Conservation (phyloP, 2,797 vertebrate genomes). For the Hypotaenidia philippensis region DNA sequence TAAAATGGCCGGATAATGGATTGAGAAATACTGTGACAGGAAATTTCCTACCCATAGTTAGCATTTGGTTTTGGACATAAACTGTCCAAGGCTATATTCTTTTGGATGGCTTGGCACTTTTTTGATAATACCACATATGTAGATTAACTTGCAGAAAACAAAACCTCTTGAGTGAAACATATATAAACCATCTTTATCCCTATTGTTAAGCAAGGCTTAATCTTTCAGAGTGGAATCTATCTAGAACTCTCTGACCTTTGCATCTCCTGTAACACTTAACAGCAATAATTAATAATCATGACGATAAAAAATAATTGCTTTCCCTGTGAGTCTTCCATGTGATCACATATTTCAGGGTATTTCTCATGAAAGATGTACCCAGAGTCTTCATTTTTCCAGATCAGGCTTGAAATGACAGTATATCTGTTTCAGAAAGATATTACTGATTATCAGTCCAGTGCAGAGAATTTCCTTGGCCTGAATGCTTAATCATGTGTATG, state of each 20-base stretch:
- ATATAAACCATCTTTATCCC: neutral
- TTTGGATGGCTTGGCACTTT: neutral
- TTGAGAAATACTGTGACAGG: slow-evolving; percentile 7
- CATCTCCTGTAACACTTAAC: neutral
- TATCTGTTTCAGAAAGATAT: neutral
- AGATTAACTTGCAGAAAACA: neutral
- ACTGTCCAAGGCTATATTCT: neutral
- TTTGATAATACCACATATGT: neutral
- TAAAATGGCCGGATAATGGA: slow-evolving; percentile 4
- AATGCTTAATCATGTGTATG: neutral
- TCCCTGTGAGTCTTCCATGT: neutral
- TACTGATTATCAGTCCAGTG: neutral
- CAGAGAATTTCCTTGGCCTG: neutral
- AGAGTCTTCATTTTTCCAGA: neutral
- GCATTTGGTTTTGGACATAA: neutral
- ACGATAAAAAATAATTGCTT: neutral
- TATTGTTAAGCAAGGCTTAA: neutral
- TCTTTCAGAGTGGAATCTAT: neutral
- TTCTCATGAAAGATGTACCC: neutral
- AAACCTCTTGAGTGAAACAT: neutral
- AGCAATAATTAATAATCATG: neutral
- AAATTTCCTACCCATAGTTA: neutral
- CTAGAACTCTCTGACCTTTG: neutral
- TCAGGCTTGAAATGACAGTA: neutral
- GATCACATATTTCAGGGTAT: neutral